These are phyloP conservation scores for Heteropelma amictum DNA, from an alignment of 2,888 invertebrate genomes.

Conservation along the genomic window DNA sequence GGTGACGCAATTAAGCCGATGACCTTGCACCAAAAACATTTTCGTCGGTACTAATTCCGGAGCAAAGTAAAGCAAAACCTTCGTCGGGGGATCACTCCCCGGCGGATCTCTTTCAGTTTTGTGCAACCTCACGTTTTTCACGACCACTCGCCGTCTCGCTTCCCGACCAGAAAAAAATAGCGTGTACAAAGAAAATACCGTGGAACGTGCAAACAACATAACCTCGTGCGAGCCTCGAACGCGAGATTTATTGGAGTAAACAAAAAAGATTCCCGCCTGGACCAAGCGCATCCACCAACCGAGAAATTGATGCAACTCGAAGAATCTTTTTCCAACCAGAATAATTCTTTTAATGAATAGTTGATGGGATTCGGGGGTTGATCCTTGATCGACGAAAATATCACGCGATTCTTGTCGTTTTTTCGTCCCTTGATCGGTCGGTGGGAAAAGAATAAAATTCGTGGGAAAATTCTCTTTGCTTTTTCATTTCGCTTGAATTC, in stretches of 20 bases:
- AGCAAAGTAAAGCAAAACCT: constrained; percentile 5
- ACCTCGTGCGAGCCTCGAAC: neutral
- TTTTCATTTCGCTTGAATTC: too few species aligned
- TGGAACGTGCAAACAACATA: constrained; percentile 28
- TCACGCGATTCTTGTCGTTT: too few species aligned
- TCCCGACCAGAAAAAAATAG: constrained; percentile 52
- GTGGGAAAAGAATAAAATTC: too few species aligned
- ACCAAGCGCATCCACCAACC: too few species aligned
- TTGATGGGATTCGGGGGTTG: too few species aligned
- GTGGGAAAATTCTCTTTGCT: too few species aligned
- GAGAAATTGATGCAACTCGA: neutral
- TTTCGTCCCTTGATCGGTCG: too few species aligned
- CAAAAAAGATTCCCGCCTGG: too few species aligned
- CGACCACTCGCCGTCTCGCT: constrained; percentile 27
- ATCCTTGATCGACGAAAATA: too few species aligned
- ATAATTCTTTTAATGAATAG: too few species aligned
- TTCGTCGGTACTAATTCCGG: constrained; percentile 63
- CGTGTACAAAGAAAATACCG: constrained; percentile 34
- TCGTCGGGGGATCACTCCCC: constrained; percentile 3
- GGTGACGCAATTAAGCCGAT: constrained; percentile 74
- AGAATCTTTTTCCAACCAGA: too few species aligned
- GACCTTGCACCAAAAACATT: constrained; percentile 73
- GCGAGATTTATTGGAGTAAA: constrained; percentile 44
- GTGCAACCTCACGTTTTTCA: constrained; percentile 26
- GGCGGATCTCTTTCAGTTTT: constrained; percentile 9